These are phyloP conservation scores for Ditula angustiorana DNA, from an alignment of 2,888 invertebrate species.

Conservation along the genomic window DNA sequence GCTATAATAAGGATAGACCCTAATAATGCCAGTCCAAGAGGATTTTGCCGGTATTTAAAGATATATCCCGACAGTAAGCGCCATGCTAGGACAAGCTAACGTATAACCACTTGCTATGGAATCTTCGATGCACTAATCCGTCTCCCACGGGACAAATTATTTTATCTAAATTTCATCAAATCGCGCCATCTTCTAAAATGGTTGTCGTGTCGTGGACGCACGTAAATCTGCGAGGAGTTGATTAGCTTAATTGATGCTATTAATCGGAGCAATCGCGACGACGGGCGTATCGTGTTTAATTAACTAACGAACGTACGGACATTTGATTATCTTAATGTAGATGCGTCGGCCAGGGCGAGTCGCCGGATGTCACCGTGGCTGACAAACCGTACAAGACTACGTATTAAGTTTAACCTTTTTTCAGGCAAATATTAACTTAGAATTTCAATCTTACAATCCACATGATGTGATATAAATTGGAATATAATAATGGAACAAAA, in stretches of 20 bases:
- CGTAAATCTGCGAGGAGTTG: constrained; percentile 77
- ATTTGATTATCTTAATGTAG: constrained; percentile 76
- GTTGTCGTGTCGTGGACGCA: constrained; percentile 48
- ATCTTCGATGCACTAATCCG: too few relatives aligned
- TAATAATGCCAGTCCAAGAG: too few relatives aligned
- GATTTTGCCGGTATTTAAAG: too few relatives aligned
- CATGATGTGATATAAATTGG: too few relatives aligned
- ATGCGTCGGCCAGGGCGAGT: constrained; percentile 53
- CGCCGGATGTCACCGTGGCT: constrained; percentile 41
- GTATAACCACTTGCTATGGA: neutral
- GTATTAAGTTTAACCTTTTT: too few relatives aligned
- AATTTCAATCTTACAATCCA: too few relatives aligned
- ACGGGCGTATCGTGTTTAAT: constrained; percentile 81
- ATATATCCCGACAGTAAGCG: too few relatives aligned
- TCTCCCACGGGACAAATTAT: too few relatives aligned
- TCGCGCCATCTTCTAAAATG: constrained; percentile 31
- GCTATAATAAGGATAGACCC: too few relatives aligned
- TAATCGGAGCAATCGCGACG: constrained; percentile 74
- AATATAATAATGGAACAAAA: too few relatives aligned
- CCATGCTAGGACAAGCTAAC: too few relatives aligned
- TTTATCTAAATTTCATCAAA: constrained; percentile 2
- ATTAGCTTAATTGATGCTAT: constrained; percentile 81
- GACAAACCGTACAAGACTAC: constrained; percentile 7
- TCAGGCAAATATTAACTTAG: too few relatives aligned
- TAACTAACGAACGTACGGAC: constrained; percentile 79